Evolutionary conservation across 2,797 vertebrate genomes (phyloP).

Genomic region (Macroramphosus scolopax): DNA sequence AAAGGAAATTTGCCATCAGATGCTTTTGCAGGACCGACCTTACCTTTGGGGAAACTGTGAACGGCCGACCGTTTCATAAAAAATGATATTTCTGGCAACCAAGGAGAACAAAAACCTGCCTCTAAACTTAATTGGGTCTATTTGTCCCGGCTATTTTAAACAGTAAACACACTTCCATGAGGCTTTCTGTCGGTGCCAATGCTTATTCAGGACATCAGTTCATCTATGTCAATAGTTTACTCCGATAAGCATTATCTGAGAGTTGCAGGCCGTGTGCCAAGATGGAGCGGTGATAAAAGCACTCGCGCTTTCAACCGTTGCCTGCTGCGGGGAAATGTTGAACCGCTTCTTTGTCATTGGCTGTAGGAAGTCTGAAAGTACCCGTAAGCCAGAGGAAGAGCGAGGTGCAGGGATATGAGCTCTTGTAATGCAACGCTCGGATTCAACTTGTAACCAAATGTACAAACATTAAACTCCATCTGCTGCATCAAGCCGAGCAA

Average conservation of each 20-base stretch:
- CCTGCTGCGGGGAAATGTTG: slow-evolving; percentile 43
- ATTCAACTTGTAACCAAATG: slow-evolving; percentile 62
- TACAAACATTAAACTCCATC: slow-evolving; percentile 69
- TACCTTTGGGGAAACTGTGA: too few species aligned
- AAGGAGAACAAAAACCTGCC: slow-evolving; percentile 16
- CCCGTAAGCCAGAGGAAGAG: slow-evolving; percentile 62
- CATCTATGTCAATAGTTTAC: slow-evolving; percentile 71
- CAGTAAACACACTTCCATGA: slow-evolving; percentile 17
- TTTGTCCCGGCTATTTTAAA: slow-evolving; percentile 36
- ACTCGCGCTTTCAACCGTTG: too few species aligned
- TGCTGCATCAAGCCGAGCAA: slow-evolving; percentile 43
- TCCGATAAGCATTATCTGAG: slow-evolving; percentile 70
- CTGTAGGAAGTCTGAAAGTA: slow-evolving; percentile 63
- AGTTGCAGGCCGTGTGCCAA: slow-evolving; percentile 64
- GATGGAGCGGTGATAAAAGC: slow-evolving; percentile 68
- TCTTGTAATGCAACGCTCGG: slow-evolving; percentile 60
- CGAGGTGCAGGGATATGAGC: slow-evolving; percentile 62
- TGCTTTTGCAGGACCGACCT: too few species aligned
- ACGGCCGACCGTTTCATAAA: slow-evolving; percentile 19
- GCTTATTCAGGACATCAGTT: slow-evolving; percentile 61
- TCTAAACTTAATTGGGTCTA: slow-evolving; percentile 10
- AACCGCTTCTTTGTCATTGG: slow-evolving; percentile 59
- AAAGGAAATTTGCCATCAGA: slow-evolving; percentile 20
- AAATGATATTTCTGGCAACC: slow-evolving; percentile 3
- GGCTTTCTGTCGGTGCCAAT: slow-evolving; percentile 25